A percentile compares a stretch with the other conserved stretches of the same genome.
phyloP scores from a whole-genome alignment of 2,888 invertebrate genomes.

The Myathropa florea region DNA sequence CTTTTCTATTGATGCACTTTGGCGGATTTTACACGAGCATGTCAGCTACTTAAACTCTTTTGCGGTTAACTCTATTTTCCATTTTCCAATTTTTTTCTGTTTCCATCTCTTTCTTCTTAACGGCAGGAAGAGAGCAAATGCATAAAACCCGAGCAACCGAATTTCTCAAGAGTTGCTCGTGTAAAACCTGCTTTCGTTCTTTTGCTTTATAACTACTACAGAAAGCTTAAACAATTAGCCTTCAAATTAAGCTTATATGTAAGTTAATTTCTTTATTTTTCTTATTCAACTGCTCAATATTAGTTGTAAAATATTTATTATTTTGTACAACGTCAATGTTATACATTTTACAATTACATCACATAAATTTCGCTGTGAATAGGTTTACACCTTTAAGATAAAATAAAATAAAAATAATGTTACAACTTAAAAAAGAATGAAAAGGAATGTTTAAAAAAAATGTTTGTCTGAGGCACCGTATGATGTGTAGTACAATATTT shows the following conservation, averaged over 20 bases:
- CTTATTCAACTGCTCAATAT: background rate
- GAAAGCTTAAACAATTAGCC: background rate
- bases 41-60: too few relatives aligned
- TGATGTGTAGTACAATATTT: too few relatives aligned
- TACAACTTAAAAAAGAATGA: background rate
- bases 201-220: background rate
- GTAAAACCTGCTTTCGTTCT: too few relatives aligned
- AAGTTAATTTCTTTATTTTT: background rate
- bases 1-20: background rate
- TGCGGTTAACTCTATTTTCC: too few relatives aligned
- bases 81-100: too few relatives aligned
- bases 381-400: constrained; percentile 10
- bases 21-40: too few relatives aligned
- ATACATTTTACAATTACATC: constrained; percentile 52
- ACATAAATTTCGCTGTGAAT: constrained; percentile 63
- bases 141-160: too few relatives aligned
- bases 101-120: too few relatives aligned
- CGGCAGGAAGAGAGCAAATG: too few relatives aligned
- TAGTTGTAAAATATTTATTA: background rate
- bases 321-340: constrained; percentile 28
- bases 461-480: too few relatives aligned
- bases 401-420: background rate
- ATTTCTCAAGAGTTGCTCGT: too few relatives aligned
- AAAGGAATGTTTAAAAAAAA: background rate
- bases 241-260: constrained; percentile 1